A percentile compares a stretch with the other conserved stretches of the same genome.
phyloP scores from a whole-genome alignment of 2,113 vertebrate genomes.

The Falcunculus frontatus region DNA sequence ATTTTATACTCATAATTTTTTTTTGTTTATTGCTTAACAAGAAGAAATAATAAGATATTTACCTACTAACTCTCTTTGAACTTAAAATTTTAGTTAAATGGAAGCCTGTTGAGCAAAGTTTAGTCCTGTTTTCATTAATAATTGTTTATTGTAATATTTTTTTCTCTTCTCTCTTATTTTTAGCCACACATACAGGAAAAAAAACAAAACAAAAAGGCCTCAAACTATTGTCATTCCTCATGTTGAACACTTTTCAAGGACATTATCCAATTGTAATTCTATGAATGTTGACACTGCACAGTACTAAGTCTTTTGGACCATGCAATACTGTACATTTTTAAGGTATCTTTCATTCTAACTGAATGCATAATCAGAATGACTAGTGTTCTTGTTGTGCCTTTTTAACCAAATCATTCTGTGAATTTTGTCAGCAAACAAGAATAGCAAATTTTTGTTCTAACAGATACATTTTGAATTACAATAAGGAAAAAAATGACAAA shows the following conservation, averaged over 20 bases:
- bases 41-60: not conserved
- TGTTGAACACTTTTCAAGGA: not conserved
- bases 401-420: not conserved
- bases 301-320: not conserved
- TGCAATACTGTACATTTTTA: not conserved
- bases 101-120: not conserved
- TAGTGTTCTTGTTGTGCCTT: not conserved
- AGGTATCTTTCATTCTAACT: not conserved
- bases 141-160: not conserved
- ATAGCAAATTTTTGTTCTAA: not conserved
- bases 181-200: not conserved
- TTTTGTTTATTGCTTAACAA: not conserved
- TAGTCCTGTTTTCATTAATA: not conserved
- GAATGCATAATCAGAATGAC: not conserved
- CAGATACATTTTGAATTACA: not conserved
- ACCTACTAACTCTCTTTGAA: not conserved
- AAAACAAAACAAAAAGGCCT: not conserved
- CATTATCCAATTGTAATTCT: not conserved
- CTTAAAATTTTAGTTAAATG: not conserved
- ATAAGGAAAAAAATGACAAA: not conserved
- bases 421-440: not conserved
- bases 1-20: not conserved
- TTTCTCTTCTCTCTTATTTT: not conserved
- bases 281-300: not conserved
- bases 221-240: not conserved